phyloP scores from a whole-genome alignment of 2,113 vertebrate species.

The Falcunculus frontatus region DNA sequence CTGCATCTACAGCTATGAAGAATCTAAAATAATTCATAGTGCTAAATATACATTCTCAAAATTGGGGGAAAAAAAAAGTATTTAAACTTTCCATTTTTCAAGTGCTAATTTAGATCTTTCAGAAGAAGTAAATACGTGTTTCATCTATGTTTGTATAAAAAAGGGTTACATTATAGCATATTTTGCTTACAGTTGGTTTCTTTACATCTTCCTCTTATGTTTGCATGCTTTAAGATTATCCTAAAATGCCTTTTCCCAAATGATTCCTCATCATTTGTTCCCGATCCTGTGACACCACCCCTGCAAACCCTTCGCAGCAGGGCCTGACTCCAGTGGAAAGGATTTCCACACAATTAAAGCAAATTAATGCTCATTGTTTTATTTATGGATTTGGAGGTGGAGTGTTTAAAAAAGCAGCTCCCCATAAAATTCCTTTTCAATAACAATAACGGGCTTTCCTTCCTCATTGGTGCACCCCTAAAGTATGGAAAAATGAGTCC shows the following conservation, averaged over 20 bases:
- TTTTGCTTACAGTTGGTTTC: background rate
- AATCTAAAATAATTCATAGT: background rate
- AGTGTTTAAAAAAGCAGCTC: background rate
- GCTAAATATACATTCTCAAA: background rate
- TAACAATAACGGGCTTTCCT: background rate
- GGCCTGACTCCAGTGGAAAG: background rate
- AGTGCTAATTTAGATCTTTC: background rate
- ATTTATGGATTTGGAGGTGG: background rate
- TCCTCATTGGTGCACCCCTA: background rate
- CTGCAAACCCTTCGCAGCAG: background rate
- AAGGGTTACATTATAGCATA: rapidly evolving
- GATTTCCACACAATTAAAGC: background rate
- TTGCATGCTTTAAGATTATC: background rate
- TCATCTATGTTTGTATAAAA: background rate
- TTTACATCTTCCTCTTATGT: background rate
- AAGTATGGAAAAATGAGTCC: background rate
- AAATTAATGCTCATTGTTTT: background rate
- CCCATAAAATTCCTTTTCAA: background rate
- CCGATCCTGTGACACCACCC: background rate
- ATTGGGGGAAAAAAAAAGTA: background rate
- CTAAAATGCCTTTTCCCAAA: background rate
- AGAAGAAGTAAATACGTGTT: background rate
- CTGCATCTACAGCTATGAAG: background rate
- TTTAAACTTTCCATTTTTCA: background rate
- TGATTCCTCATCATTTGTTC: background rate